Base-by-base conservation (phyloP, 2,888 invertebrate genomes). In the Cybosia mesomella region DNA sequence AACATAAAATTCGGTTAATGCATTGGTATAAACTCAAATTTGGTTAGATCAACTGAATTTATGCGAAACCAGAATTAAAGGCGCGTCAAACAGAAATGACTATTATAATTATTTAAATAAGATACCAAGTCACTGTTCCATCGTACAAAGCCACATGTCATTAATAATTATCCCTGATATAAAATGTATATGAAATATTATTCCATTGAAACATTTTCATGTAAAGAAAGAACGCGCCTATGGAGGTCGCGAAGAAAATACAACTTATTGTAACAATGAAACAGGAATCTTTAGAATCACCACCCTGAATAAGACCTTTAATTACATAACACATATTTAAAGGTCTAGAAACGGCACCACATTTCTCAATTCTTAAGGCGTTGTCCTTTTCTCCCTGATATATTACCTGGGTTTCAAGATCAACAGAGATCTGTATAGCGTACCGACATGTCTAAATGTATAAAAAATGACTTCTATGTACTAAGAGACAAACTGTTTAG, bases 261-360 rank as follows among this genome's bases (percentile, higher is more conserved):
- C 59, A 57, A 70, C 62, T 65, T 55, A 76, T 67, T 58, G 58
- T 66, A 70, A 68, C 60, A 65, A 70, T 72, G 67, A 69, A 71
- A 81, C 72, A 71, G 70, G 79, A 73, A 78, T 76, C 68, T 65
- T 76, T 70, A 64, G 61, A 36, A 49, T 49, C 69, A 21, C 70
- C 78, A 81, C 80, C 80, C 81, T 79, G 77, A 81, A 76, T 79
- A 81, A 76, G 81, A 80, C 76, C 79, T 73, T 78, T 79, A 72
- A 76, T 71, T 81, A 76, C 58, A 81, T 79, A 80, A 79, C 73
- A 81, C 69, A 73, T 79, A 76, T 70, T 70, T 70, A 72, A 65
- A 77, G 69, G 54, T 69, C 49, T 81, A 72, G 59, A 66, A 71
- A 39, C 36, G 66, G 73, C 74, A 75, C 72, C 72, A 75, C 73